These are phyloP conservation scores for Rhyzopertha dominica DNA, from an alignment of 1,140 invertebrate species.

Conservation along the genomic window DNA sequence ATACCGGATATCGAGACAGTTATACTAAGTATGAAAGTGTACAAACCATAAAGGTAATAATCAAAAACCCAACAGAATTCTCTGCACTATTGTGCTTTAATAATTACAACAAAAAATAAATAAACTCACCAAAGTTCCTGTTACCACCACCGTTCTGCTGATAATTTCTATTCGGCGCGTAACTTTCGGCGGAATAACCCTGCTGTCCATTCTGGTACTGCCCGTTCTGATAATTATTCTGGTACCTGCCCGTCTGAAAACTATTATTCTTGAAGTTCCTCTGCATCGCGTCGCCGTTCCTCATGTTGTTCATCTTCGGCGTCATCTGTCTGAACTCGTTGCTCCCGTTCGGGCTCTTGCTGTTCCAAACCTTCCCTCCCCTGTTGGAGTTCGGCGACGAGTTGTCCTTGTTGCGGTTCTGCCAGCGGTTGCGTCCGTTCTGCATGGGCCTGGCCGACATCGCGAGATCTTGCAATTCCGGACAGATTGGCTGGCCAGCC, in stretches of 20 bases:
- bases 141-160: constrained; percentile 13
- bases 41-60: too few relatives aligned
- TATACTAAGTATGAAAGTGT: too few relatives aligned
- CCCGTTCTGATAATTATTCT: constrained; percentile 24
- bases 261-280: constrained; percentile 5
- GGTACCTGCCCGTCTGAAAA: constrained; percentile 1
- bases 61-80: too few relatives aligned
- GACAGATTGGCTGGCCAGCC: constrained; percentile 84
- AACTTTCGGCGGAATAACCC: too few relatives aligned
- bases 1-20: too few relatives aligned
- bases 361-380: constrained; percentile 43
- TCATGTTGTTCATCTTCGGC: constrained; percentile 21
- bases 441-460: constrained; percentile 42
- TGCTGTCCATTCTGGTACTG: constrained; percentile 28
- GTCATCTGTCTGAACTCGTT: constrained; percentile 20
- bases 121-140: constrained; percentile 16
- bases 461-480: constrained; percentile 63
- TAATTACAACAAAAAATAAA: constrained; percentile 1
- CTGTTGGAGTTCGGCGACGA: constrained; percentile 38
- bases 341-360: constrained; percentile 29
- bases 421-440: constrained; percentile 52
- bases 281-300: constrained; percentile 14
- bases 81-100: too few relatives aligned
- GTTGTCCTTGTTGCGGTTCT: constrained; percentile 46
- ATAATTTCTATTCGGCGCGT: too few relatives aligned